A percentile compares a stretch with the other conserved stretches of the same genome.
phyloP scores from a whole-genome alignment of 35 echinoderm and acorn worm species.

The Anneissia japonica region DNA sequence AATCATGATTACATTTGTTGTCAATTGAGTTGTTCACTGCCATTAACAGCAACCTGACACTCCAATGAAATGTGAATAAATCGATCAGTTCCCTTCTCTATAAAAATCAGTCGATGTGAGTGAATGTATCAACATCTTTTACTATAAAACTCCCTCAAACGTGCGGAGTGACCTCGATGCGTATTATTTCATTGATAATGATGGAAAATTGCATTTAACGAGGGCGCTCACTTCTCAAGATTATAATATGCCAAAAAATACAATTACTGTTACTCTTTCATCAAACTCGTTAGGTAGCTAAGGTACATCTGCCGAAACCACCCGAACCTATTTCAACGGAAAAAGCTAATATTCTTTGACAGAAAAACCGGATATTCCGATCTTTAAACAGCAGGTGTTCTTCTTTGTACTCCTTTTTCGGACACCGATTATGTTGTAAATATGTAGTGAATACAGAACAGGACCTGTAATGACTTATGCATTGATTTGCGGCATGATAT shows the following conservation, averaged over 20 bases:
- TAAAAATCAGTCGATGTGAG: too few relatives aligned
- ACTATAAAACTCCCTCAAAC: background rate
- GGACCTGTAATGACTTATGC: background rate
- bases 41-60: constrained; percentile 1
- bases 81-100: background rate
- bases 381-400: background rate
- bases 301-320: background rate
- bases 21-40: background rate
- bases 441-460: background rate
- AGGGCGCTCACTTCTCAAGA: background rate
- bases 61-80: background rate
- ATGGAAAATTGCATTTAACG: background rate
- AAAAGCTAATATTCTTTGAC: background rate
- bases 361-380: background rate
- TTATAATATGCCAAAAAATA: background rate
- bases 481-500: background rate
- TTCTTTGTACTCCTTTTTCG: background rate
- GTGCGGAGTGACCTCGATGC: background rate
- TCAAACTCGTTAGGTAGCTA: background rate
- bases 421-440: background rate
- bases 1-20: background rate
- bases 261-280: background rate
- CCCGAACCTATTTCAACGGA: background rate
- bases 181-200: background rate
- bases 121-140: background rate